Base-by-base conservation (phyloP, 2,888 invertebrate species). In the Heliconius erato region DNA sequence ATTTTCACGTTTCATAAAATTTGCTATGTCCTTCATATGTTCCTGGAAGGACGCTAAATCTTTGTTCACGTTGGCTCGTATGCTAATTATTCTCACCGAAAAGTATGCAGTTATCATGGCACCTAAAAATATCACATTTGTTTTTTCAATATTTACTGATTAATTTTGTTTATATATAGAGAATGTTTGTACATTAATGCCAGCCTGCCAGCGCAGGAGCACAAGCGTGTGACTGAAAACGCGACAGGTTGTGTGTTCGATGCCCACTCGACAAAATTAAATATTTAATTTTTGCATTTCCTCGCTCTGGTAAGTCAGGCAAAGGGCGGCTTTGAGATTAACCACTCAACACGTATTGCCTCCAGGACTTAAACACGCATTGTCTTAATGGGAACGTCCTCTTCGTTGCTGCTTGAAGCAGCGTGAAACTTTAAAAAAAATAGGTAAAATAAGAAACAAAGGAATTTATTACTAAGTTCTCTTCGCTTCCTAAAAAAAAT, bases 41-140 rank as follows among this genome's bases (percentile, higher is more conserved):
- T 94, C 92, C 84, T 94, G 94, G 87, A 92, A 95, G 4, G 90
- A 88, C 0, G 94, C 95, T 79, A 94, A 87, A 4, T 90, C 88
- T 80, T 91, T 92, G 89, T 95, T 94, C 40, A 94, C 94, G 86
- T 94, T 92, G 0, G 94, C 91, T 0, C 95, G 89, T 23, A 94
- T 89, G 79, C 95, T 94, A 88, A 95, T 94, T 84, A 95, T 92
- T 76, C 93, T 89, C 32, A 95, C 95, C 3, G 94, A 91, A 86
- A 90, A 93, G 86, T 94, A 95, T 0, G 94, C 94, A 23, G 89
- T 89, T 35, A 92, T 88, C 89, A 94, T 91, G 2, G 91, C 88
- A 54, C 92, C 95, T 95, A 87, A 0, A 84, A 82, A 49, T 35
- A 65, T 65, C 26, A 65, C 26, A 14, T 26, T 65, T 65, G 9